A percentile compares a stretch with the other conserved stretches of the same genome.
Conservation (phyloP, 2,888 invertebrate species). For the Pristionchus mayeri region DNA sequence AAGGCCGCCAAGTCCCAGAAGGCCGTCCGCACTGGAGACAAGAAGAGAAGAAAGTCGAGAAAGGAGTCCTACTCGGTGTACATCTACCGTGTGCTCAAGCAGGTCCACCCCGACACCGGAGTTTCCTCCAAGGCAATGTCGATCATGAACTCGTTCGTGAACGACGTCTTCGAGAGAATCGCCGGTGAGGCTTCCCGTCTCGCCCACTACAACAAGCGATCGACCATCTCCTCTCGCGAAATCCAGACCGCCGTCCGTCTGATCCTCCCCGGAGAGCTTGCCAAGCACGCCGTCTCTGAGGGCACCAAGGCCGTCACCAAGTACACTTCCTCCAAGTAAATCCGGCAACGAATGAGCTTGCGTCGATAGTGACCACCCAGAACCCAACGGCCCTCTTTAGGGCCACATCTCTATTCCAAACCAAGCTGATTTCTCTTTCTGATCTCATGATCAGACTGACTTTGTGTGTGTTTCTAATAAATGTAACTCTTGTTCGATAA, state of each 20-base stretch:
- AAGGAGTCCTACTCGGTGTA: conserved; percentile 77
- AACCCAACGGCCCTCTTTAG: too few species aligned
- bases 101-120: conserved; percentile 81
- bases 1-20: conserved; percentile 70
- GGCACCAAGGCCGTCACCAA: conserved; percentile 50
- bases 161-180: conserved; percentile 85
- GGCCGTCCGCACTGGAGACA: conserved; percentile 66
- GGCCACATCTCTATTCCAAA: too few species aligned
- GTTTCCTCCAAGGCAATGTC: conserved; percentile 84
- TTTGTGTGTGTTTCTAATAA: too few species aligned
- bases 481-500: too few species aligned
- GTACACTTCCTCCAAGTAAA: conserved; percentile 50
- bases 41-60: conserved; percentile 74
- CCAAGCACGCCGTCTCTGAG: conserved; percentile 50
- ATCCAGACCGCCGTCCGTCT: conserved; percentile 80
- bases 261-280: conserved; percentile 46
- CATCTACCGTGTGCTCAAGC: conserved; percentile 82
- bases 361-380: conserved; percentile 21
- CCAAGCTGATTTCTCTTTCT: too few species aligned
- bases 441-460: too few species aligned
- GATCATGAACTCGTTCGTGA: conserved; percentile 86
- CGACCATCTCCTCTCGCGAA: conserved; percentile 83
- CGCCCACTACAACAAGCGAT: conserved; percentile 82
- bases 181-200: conserved; percentile 80
- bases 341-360: conserved; percentile 15